phyloP scores from a whole-genome alignment of 2,797 vertebrate species.

The Euphonia xanthogaster region DNA sequence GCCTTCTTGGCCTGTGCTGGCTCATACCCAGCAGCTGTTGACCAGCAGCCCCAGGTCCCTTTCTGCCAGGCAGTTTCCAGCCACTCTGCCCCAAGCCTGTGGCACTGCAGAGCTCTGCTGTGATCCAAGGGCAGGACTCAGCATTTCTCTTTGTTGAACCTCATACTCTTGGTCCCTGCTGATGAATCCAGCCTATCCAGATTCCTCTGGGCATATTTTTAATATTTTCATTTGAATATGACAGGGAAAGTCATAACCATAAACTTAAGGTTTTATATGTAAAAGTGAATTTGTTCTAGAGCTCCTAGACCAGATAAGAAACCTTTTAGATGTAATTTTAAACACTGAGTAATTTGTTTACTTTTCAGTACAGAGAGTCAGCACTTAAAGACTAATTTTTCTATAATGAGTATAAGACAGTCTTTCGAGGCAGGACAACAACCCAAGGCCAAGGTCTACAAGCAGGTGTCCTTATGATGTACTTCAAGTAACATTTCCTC shows the following conservation, averaged over 20 bases:
- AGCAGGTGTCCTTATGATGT: accelerated
- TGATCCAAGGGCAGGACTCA: not conserved
- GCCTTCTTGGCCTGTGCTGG: not conserved
- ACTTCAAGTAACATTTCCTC: not conserved
- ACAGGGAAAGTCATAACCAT: not conserved
- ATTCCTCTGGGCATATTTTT: not conserved
- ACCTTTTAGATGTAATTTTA: not conserved
- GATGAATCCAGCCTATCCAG: not conserved
- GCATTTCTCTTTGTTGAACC: not conserved
- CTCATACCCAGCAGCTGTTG: accelerated
- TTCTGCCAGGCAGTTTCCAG: not conserved
- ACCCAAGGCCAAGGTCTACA: not conserved
- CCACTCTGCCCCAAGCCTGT: not conserved
- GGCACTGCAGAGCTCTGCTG: not conserved
- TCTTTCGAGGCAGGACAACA: not conserved
- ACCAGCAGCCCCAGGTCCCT: not conserved
- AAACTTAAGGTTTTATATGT: not conserved
- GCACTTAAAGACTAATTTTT: not conserved
- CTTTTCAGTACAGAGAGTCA: not conserved
- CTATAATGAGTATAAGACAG: not conserved
- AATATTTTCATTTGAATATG: not conserved
- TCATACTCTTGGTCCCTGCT: not conserved
- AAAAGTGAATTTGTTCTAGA: not conserved
- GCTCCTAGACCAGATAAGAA: not conserved
- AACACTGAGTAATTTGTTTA: not conserved